phyloP scores from a whole-genome alignment of 2,888 invertebrate genomes.

The Alcis repandata region DNA sequence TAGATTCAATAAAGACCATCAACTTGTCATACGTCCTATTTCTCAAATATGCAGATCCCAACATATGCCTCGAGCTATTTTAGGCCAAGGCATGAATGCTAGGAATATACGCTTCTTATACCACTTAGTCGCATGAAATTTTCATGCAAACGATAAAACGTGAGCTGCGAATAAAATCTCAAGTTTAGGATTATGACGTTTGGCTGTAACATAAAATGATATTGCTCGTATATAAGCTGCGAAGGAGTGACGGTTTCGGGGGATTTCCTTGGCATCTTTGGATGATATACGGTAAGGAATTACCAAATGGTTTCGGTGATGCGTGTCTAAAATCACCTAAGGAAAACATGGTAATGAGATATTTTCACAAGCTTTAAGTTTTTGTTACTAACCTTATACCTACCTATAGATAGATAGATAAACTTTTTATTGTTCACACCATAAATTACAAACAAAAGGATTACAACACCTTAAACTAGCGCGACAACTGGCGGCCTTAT shows the following conservation, averaged over 20 bases:
- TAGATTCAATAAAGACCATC: conserved; percentile 8
- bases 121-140: conserved; percentile 41
- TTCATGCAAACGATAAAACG: conserved; percentile 39
- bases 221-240: conserved; percentile 32
- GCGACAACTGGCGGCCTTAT: too few species aligned
- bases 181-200: conserved; percentile 36
- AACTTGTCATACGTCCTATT: neutral
- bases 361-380: neutral
- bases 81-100: conserved; percentile 15
- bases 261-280: conserved; percentile 16
- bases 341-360: neutral
- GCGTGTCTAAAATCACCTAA: neutral
- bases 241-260: conserved; percentile 23
- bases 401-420: too few species aligned
- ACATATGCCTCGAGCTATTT: conserved; percentile 8
- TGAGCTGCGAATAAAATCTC: conserved; percentile 36
- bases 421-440: too few species aligned
- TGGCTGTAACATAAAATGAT: conserved; percentile 37
- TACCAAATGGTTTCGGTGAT: conserved; percentile 4
- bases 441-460: too few species aligned
- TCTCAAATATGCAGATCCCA: conserved; percentile 14
- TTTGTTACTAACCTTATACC: too few species aligned
- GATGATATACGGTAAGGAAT: conserved; percentile 8
- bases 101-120: conserved; percentile 29
- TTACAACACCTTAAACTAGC: too few species aligned